Conservation (phyloP, 2,888 invertebrate species). For the Platycheirus rosarum region DNA sequence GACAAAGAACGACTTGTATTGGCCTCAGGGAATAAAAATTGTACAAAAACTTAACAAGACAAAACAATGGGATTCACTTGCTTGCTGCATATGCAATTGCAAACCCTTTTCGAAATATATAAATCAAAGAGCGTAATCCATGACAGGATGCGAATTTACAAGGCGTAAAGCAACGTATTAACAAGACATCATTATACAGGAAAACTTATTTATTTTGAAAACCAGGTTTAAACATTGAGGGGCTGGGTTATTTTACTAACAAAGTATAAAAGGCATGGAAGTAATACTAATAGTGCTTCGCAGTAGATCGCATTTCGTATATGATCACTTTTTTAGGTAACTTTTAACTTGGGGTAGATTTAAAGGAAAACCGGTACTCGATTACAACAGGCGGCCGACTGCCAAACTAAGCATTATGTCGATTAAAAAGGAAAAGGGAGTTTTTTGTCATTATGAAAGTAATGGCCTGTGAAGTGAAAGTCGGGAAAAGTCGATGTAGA, state of each 20-base stretch:
- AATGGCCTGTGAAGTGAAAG: no score
- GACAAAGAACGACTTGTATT: conserved; percentile 31
- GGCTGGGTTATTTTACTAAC: no score
- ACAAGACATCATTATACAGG: conserved; percentile 1
- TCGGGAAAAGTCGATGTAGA: no score
- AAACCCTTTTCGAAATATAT: conserved; percentile 21
- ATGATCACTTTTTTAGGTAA: not conserved
- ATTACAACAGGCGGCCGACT: no score
- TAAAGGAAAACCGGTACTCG: not conserved
- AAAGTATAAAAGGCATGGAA: no score
- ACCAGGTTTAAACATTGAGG: not conserved
- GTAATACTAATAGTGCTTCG: not conserved
- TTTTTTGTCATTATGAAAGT: no score
- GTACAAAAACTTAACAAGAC: conserved; percentile 1
- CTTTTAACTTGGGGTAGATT: not conserved
- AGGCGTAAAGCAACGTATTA: no score
- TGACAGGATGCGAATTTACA: not conserved
- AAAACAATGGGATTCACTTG: conserved; percentile 40
- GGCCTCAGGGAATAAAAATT: conserved; percentile 17
- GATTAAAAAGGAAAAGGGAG: no score
- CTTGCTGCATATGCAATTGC: conserved; percentile 15
- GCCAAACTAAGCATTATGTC: no score
- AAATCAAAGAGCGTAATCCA: conserved; percentile 22
- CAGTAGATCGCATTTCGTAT: conserved; percentile 16
- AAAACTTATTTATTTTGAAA: not conserved